A percentile compares a stretch with the other conserved stretches of the same genome.
Evolutionary conservation across 2,113 vertebrate species (phyloP).

Genomic region (Fregata magnificens): DNA sequence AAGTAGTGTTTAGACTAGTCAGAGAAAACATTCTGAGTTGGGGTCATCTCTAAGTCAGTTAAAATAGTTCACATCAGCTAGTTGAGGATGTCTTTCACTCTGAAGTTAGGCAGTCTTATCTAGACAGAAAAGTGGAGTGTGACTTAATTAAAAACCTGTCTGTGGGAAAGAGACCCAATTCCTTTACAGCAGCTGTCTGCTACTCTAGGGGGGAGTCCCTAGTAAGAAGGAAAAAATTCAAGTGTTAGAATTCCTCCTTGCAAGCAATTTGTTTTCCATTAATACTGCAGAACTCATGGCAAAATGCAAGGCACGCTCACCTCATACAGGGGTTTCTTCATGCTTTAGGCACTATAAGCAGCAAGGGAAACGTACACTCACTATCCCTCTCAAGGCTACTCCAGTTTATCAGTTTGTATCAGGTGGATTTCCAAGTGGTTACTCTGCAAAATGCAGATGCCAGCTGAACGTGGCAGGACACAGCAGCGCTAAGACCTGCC

Average conservation of each 20-base stretch:
- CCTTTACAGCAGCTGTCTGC: neutral
- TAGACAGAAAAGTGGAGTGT: neutral
- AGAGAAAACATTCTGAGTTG: neutral
- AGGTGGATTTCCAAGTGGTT: neutral
- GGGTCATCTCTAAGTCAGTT: neutral
- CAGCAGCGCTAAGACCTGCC: neutral
- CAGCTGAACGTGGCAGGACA: neutral
- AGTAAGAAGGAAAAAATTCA: neutral
- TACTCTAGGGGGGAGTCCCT: neutral
- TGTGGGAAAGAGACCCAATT: neutral
- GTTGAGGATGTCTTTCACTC: neutral
- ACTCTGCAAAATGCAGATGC: neutral
- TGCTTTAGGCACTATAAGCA: conserved; percentile 50
- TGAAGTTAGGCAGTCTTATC: neutral
- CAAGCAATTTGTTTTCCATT: conserved; percentile 35
- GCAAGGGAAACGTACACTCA: neutral
- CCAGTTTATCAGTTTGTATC: neutral
- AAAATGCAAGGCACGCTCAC: conserved; percentile 61
- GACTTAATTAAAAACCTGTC: neutral
- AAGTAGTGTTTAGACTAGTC: neutral
- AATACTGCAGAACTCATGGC: conserved; percentile 48
- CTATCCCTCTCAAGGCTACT: neutral
- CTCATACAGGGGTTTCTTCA: neutral
- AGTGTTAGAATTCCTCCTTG: neutral
- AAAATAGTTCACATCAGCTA: neutral